phyloP scores from a whole-genome alignment of 2,113 vertebrate genomes.

The Peromyscus maniculatus region DNA sequence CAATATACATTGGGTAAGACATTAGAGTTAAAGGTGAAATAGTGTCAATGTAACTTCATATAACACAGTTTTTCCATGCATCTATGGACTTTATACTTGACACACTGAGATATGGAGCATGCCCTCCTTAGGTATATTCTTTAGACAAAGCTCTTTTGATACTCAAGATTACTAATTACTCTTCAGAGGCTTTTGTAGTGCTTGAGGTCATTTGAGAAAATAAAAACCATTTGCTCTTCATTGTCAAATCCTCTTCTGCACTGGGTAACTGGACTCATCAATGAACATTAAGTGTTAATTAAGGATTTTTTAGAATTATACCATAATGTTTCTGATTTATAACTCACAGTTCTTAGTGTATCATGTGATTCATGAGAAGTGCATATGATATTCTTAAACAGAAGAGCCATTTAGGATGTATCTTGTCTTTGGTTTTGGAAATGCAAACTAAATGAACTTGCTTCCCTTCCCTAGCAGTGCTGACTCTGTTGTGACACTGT shows the following conservation, averaged over 20 bases:
- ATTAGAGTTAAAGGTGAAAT: neutral
- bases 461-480: conserved; percentile 78
- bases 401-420: neutral
- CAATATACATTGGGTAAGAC: neutral
- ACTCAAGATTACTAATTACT: neutral
- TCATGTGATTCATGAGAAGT: conserved; percentile 57
- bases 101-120: neutral
- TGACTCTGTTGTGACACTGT: conserved; percentile 87
- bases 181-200: neutral
- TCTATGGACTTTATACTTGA: neutral
- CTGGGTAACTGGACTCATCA: neutral
- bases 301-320: conserved; percentile 60
- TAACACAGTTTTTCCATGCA: neutral
- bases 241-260: neutral
- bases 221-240: neutral
- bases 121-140: neutral
- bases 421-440: conserved; percentile 61
- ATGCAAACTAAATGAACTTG: conserved; percentile 75
- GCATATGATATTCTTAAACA: conserved; percentile 7
- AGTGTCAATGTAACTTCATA: neutral
- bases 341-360: conserved; percentile 62
- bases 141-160: neutral
- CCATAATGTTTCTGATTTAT: conserved; percentile 86
- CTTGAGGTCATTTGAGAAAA: neutral
- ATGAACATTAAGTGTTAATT: conserved; percentile 27